Base-by-base conservation (phyloP, 2,888 invertebrate genomes). In the Agrochola macilenta region DNA sequence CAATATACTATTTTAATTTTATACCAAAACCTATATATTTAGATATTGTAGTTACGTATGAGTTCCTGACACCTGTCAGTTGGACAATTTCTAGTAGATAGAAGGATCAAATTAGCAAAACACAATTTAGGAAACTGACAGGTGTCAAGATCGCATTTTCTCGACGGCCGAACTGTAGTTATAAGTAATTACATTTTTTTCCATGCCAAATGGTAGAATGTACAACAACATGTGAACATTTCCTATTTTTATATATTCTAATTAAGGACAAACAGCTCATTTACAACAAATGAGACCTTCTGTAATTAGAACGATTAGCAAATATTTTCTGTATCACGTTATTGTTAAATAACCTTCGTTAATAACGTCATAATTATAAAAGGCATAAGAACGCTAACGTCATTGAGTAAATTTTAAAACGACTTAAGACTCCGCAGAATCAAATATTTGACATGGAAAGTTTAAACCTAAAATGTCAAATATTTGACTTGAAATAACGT, bases 331-430 rank as follows among this genome's bases (percentile, higher is more conserved):
- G 23, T 60, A 65, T 14, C 43, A 39, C 39, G 57, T 75, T 75
- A 76, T 75, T 73, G 43, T 63, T 70, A 30, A 30, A 30, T 63
- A 69, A 79, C 79, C 61, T 83, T 82, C 75, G n/a, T 69, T 54
- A 30, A 14, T n/a, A 54, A 72, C 75, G 57, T 72, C 57, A 58
- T 58, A 57, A 52, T 69, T 71, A 17, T 64, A 57, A 58, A 12
- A 11, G n/a, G 4, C 14, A 43, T n/a, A n/a, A n/a, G n/a, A n/a
- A n/a, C n/a, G n/a, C n/a, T n/a, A 35, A 1, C 5, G 14, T 26
- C 8, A 63, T 17, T 30, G 26, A 60, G 23, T 75, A 1, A 39
- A 49, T 26, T 66, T 60, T 52, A 46, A 54, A 61, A 65, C 2
- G 49, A 54, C 17, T 7, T 26, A 57, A 8, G 52, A 11, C 2